phyloP scores from a whole-genome alignment of 1,140 invertebrate genomes.

The Neodiprion pinetum region DNA sequence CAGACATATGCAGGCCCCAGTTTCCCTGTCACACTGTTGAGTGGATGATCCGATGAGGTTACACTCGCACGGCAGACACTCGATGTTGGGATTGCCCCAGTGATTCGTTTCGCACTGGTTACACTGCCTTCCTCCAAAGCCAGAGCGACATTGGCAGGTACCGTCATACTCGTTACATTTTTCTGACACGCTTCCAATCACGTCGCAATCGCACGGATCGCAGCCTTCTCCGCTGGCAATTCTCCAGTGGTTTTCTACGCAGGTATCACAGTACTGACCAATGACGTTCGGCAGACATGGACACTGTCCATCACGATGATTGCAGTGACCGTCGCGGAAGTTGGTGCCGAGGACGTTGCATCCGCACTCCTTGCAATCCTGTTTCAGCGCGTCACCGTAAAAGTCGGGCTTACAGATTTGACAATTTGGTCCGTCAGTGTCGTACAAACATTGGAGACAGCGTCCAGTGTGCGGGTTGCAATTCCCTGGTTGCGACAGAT shows the following conservation, averaged over 20 bases:
- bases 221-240: conserved; percentile 86
- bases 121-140: conserved; percentile 90
- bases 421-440: conserved; percentile 89
- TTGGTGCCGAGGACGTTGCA: conserved; percentile 89
- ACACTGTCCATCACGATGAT: conserved; percentile 82
- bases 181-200: conserved; percentile 70
- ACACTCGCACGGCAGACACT: conserved; percentile 83
- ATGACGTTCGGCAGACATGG: conserved; percentile 84
- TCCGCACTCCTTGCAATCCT: conserved; percentile 81
- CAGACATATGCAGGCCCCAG: conserved; percentile 85
- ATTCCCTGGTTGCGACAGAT: conserved; percentile 79
- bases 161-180: conserved; percentile 75
- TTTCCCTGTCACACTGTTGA: conserved; percentile 80
- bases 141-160: conserved; percentile 85
- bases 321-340: conserved; percentile 72
- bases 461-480: conserved; percentile 87
- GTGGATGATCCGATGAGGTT: conserved; percentile 83
- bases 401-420: conserved; percentile 83
- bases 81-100: conserved; percentile 88
- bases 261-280: conserved; percentile 80
- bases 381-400: conserved; percentile 81
- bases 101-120: conserved; percentile 88
- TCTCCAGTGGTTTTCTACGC: conserved; percentile 86
- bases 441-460: conserved; percentile 87
- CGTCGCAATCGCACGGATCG: conserved; percentile 86